Evolutionary conservation across 2,888 invertebrate species (phyloP).

Genomic region (Scaptomyza caliginosa): DNA sequence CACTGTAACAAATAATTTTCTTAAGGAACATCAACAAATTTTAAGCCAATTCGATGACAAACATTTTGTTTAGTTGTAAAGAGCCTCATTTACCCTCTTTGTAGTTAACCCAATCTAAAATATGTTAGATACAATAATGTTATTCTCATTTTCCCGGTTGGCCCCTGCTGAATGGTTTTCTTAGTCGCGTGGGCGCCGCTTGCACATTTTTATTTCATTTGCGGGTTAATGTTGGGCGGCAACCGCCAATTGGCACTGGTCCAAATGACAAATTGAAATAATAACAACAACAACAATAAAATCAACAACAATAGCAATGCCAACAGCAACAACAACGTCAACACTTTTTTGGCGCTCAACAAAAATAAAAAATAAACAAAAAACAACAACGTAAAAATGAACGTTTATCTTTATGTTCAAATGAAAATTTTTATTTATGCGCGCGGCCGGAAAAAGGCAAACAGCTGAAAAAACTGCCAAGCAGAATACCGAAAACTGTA

Average conservation of each 20-base stretch:
- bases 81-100: not conserved
- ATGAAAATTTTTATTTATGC: constrained; percentile 79
- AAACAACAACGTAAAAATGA: constrained; percentile 36
- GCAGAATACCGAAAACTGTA: constrained; percentile 42
- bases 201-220: constrained; percentile 62
- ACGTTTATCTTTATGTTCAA: constrained; percentile 76
- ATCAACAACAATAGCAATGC: constrained; percentile 1
- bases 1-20: constrained; percentile 1
- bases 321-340: constrained; percentile 35
- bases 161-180: not conserved
- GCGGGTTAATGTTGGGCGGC: constrained; percentile 62
- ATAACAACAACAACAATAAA: constrained; percentile 44
- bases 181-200: constrained; percentile 50
- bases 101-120: constrained; percentile 6
- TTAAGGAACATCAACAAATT: not conserved
- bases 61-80: not conserved
- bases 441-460: constrained; percentile 63
- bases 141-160: constrained; percentile 16
- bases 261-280: constrained; percentile 80
- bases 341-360: constrained; percentile 44
- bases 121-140: constrained; percentile 12
- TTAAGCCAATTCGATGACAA: not conserved
- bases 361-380: no score
- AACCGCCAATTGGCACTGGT: constrained; percentile 63
- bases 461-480: constrained; percentile 50